Percentiles rank a stretch among this genome's conserved stretches.
Conservation (phyloP, 2,113 vertebrate genomes). For the Oryzias woworae region DNA sequence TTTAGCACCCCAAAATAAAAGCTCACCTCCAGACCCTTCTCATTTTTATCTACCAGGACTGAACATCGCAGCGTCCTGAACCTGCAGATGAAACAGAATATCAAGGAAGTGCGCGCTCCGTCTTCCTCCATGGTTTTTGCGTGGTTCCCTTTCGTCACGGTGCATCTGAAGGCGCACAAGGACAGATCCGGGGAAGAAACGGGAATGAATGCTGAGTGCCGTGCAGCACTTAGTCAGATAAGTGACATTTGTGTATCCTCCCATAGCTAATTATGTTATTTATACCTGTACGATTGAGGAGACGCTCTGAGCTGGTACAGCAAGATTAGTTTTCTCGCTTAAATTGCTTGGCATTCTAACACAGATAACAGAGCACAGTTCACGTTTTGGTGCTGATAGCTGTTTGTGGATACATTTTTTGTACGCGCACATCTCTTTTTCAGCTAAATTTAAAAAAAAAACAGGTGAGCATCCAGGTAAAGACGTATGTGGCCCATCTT, state of each 20-base stretch:
- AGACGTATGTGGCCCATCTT: neutral
- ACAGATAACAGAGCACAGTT: slow-evolving; percentile 58
- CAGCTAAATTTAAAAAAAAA: neutral
- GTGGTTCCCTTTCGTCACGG: slow-evolving; percentile 26
- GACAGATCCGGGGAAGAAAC: slow-evolving; percentile 32
- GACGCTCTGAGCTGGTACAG: slow-evolving; percentile 62
- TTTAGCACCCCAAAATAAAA: neutral
- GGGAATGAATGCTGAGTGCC: slow-evolving; percentile 37
- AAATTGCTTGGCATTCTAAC: slow-evolving; percentile 68
- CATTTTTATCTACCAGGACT: slow-evolving; percentile 14
- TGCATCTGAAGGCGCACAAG: slow-evolving; percentile 23
- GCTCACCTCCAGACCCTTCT: slow-evolving; percentile 24
- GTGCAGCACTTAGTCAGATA: slow-evolving; percentile 63
- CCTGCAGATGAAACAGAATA: slow-evolving; percentile 57
- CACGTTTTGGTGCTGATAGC: slow-evolving; percentile 52
- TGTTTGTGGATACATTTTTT: slow-evolving; percentile 18
- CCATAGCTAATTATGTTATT: slow-evolving; percentile 73
- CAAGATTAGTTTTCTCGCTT: slow-evolving; percentile 67
- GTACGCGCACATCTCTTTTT: slow-evolving; percentile 6
- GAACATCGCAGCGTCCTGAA: slow-evolving; percentile 8
- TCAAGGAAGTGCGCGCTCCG: slow-evolving; percentile 17
- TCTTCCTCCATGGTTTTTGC: neutral
- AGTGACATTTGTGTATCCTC: slow-evolving; percentile 71
- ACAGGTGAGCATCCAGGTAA: neutral
- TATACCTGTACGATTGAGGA: slow-evolving; percentile 53